Conservation (phyloP, 2,797 vertebrate genomes). For the Pseudochromis fuscus region DNA sequence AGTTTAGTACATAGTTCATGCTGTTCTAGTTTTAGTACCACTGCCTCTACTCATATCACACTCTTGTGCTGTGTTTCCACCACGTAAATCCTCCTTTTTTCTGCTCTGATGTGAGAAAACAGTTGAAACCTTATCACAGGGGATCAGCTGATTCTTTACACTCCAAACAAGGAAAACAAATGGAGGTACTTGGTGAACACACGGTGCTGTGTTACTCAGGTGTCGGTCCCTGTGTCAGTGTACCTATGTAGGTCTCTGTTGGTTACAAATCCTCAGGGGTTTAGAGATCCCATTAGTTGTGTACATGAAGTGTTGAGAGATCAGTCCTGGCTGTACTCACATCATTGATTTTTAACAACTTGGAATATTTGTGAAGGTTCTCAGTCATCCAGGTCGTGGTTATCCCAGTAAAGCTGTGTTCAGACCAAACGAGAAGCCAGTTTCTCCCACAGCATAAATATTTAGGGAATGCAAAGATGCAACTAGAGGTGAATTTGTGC, state of each 20-base stretch:
- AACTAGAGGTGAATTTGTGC: too few species aligned
- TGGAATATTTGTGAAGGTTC: too few species aligned
- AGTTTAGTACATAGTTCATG: background rate
- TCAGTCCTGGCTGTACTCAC: too few species aligned
- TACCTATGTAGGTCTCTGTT: background rate
- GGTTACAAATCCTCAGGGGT: background rate
- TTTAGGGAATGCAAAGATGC: too few species aligned
- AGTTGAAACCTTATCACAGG: background rate
- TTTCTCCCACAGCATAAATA: too few species aligned
- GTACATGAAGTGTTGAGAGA: background rate
- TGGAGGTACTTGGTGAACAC: background rate
- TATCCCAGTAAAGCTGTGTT: too few species aligned
- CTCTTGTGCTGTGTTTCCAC: background rate
- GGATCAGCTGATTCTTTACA: background rate
- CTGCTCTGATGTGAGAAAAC: background rate
- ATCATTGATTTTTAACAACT: too few species aligned
- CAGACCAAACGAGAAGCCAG: too few species aligned
- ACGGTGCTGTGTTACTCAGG: background rate
- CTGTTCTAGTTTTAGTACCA: background rate
- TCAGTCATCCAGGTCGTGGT: too few species aligned
- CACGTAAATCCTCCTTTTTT: conserved; percentile 14
- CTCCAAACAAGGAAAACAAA: background rate
- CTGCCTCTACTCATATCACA: background rate
- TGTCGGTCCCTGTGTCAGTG: background rate
- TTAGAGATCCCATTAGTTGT: background rate